Evolutionary conservation across 2,797 vertebrate genomes (phyloP).

Genomic region (Lepilemur ruficaudatus): DNA sequence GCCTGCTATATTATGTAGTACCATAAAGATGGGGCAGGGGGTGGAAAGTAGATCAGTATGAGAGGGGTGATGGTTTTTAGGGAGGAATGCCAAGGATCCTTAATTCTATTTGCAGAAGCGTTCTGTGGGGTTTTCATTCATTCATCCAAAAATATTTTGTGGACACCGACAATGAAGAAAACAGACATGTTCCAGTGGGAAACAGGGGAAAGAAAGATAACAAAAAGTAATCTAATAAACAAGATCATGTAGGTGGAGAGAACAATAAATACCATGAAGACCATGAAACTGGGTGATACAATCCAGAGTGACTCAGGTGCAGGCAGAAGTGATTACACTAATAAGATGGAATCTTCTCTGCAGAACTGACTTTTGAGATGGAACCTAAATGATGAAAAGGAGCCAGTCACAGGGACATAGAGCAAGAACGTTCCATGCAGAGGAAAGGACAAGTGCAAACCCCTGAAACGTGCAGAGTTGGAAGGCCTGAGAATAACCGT

Average conservation of each 20-base stretch:
- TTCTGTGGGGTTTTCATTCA: background rate
- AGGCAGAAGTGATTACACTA: background rate
- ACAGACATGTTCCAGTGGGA: background rate
- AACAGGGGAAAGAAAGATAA: background rate
- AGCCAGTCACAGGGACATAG: background rate
- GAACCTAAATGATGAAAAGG: background rate
- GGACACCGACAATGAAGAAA: background rate
- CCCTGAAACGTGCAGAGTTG: background rate
- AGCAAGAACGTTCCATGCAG: background rate
- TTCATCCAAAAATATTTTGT: background rate
- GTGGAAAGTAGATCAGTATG: background rate
- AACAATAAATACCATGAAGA: background rate
- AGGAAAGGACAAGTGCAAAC: background rate
- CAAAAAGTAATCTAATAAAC: background rate
- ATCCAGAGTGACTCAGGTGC: background rate
- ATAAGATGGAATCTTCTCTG: background rate
- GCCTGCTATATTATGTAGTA: background rate
- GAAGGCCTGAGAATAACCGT: background rate
- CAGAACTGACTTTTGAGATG: background rate
- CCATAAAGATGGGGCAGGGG: background rate
- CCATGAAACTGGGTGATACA: background rate
- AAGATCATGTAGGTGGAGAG: background rate
- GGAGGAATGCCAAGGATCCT: background rate
- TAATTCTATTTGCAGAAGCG: background rate
- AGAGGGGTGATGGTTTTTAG: background rate